phyloP scores from a whole-genome alignment of 1,140 invertebrate species.

The Hypothenemus hampei region DNA sequence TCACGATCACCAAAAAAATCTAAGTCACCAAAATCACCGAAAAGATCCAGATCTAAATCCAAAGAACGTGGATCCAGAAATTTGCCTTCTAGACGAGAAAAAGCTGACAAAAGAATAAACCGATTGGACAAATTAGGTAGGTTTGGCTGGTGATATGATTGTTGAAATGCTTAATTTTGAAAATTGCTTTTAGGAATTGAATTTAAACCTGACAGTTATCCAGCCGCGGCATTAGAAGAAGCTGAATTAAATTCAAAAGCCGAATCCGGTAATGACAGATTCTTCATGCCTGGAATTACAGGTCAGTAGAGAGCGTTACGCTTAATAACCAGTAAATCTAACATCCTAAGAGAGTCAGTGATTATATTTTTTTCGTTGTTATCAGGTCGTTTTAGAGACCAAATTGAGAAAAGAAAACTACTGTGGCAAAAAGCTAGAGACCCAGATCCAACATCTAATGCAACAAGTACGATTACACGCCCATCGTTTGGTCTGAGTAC shows the following conservation, averaged over 20 bases:
- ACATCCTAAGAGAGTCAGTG: not conserved
- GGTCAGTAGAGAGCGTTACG: conserved; percentile 38
- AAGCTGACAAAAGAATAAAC: conserved; percentile 26
- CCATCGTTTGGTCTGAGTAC: not conserved
- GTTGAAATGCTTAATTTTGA: not conserved
- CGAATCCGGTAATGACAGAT: conserved; percentile 46
- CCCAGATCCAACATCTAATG: conserved; percentile 33
- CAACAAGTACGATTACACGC: conserved; percentile 33
- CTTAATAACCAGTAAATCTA: not conserved
- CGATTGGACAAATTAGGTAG: conserved; percentile 27
- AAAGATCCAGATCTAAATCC: conserved; percentile 26
- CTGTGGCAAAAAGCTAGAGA: conserved; percentile 76
- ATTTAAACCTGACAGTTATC: conserved; percentile 21
- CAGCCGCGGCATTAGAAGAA: conserved; percentile 8
- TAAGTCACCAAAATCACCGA: conserved; percentile 30
- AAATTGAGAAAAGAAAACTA: conserved; percentile 80
- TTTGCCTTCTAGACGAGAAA: conserved; percentile 18
- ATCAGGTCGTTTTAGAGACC: conserved; percentile 69
- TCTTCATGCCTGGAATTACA: conserved; percentile 79
- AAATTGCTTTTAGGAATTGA: conserved; percentile 10
- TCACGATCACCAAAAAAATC: conserved; percentile 23
- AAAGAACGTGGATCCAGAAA: conserved; percentile 17
- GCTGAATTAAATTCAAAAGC: conserved; percentile 5
- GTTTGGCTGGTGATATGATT: too few species aligned
- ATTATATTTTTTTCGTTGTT: not conserved